Percentiles rank a stretch among this genome's conserved stretches.
Conservation (phyloP, 2,797 vertebrate species). For the Nyctibius grandis region DNA sequence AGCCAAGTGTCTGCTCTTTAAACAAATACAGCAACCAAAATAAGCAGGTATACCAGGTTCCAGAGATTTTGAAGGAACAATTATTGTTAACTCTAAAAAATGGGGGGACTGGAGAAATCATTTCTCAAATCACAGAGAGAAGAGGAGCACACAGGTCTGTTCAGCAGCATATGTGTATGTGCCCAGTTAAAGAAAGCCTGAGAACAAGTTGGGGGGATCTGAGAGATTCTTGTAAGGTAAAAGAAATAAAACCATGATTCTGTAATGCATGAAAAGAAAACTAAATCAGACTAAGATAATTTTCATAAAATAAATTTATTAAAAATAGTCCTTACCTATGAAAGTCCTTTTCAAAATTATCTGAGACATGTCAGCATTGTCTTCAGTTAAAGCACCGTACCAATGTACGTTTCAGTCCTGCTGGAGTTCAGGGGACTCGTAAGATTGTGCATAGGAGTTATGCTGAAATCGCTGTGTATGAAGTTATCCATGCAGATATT, state of each 20-base stretch:
- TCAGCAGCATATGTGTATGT: not conserved
- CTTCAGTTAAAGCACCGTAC: not conserved
- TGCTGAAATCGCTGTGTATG: not conserved
- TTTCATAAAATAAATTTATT: not conserved
- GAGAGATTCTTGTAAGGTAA: not conserved
- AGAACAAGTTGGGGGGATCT: not conserved
- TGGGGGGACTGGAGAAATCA: not conserved
- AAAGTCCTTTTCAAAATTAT: not conserved
- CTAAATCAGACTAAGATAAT: not conserved
- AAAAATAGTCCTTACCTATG: not conserved
- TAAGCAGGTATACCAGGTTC: not conserved
- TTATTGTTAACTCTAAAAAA: not conserved
- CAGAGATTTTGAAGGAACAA: not conserved
- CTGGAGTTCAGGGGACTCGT: no score
- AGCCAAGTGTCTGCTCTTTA: not conserved
- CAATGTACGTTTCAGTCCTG: not conserved
- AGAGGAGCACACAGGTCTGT: not conserved
- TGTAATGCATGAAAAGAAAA: not conserved
- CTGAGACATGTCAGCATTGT: not conserved
- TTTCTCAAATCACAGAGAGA: not conserved
- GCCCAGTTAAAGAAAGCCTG: not conserved
- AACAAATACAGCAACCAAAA: not conserved
- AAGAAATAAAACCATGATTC: not conserved
- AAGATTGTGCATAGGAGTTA: fast-evolving
- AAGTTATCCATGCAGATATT: fast-evolving